Conservation (phyloP, 1,140 invertebrate genomes). For the Ips nitidus region DNA sequence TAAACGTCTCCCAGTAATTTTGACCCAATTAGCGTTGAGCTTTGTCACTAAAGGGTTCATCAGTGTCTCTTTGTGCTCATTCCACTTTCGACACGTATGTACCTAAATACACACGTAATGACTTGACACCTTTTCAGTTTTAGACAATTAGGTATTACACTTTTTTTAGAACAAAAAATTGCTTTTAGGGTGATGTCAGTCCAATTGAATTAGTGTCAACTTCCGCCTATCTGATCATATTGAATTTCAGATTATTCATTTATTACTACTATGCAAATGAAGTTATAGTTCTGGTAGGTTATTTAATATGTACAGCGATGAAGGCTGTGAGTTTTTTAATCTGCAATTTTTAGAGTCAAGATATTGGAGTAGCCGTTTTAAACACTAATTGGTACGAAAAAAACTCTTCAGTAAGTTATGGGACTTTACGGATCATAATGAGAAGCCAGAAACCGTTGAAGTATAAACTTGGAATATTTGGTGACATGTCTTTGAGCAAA, state of each 20-base stretch:
- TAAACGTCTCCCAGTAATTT: too few species aligned
- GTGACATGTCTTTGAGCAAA: conserved; percentile 7
- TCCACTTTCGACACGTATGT: too few species aligned
- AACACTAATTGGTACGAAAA: conserved; percentile 9
- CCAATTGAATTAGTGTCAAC: not conserved
- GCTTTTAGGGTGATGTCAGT: not conserved
- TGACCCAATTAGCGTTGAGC: too few species aligned
- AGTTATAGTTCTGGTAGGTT: conserved; percentile 10
- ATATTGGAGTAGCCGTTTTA: not conserved
- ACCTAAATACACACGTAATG: too few species aligned
- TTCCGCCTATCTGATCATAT: not conserved
- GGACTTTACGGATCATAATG: conserved; percentile 4
- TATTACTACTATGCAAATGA: conserved; percentile 20
- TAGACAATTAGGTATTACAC: too few species aligned
- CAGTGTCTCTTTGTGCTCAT: too few species aligned
- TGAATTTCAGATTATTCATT: conserved; percentile 11
- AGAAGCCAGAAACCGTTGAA: conserved; percentile 10
- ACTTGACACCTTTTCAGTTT: too few species aligned
- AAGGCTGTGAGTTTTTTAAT: too few species aligned
- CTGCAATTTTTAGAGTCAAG: conserved; percentile 10
- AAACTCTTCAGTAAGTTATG: not conserved
- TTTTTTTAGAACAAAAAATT: too few species aligned
- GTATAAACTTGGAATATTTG: conserved; percentile 12
- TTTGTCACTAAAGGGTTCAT: too few species aligned
- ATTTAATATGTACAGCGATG: not conserved